Evolutionary conservation across 2,888 invertebrate species (phyloP).

Genomic region (Brachyptera putata): DNA sequence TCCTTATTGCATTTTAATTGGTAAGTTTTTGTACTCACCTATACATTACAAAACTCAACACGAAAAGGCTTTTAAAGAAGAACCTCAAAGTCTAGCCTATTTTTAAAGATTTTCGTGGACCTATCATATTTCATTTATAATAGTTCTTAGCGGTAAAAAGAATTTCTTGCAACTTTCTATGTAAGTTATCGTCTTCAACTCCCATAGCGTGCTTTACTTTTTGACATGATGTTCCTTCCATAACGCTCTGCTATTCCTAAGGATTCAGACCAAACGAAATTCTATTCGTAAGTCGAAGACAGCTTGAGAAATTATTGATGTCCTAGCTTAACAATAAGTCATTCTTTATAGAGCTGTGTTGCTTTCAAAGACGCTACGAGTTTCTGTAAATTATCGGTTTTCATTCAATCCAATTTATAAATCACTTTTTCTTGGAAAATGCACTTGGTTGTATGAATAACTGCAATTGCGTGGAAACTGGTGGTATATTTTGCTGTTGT

Average conservation of each 20-base stretch:
- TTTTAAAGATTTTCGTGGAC: too few species aligned
- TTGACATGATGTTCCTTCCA: not conserved
- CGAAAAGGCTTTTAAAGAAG: too few species aligned
- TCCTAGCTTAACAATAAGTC: constrained; percentile 5
- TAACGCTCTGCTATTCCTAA: not conserved
- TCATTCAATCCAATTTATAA: constrained; percentile 7
- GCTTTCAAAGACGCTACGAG: not conserved
- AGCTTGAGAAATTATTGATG: constrained; percentile 6
- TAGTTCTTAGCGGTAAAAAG: constrained; percentile 9
- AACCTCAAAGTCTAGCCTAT: too few species aligned
- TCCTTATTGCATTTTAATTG: too few species aligned
- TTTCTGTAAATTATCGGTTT: constrained; percentile 11
- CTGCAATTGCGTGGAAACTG: not conserved
- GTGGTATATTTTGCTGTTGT: not conserved
- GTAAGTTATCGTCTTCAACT: not conserved
- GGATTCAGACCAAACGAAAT: constrained; percentile 2
- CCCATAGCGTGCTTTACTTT: not conserved
- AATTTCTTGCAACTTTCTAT: constrained; percentile 5
- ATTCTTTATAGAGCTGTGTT: not conserved
- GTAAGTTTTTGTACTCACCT: too few species aligned
- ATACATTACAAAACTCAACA: too few species aligned
- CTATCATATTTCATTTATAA: constrained; percentile 3
- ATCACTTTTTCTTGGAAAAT: constrained; percentile 2
- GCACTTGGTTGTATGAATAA: too few species aligned
- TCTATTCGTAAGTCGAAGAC: not conserved